These are phyloP conservation scores for Aegithalos caudatus DNA, from an alignment of 2,113 vertebrate genomes.

Conservation along the genomic window DNA sequence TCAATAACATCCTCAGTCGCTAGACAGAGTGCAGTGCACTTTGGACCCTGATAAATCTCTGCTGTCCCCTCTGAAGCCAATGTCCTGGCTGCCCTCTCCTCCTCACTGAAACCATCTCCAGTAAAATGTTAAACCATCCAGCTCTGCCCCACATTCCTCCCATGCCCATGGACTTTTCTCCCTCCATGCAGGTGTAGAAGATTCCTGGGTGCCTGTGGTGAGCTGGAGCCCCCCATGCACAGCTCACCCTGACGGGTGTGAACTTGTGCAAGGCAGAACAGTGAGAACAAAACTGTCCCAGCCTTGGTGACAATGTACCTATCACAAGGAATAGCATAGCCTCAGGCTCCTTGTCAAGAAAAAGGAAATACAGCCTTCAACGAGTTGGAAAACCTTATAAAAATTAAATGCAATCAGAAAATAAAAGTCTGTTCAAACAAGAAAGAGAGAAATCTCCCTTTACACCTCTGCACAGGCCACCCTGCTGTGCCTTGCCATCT, in stretches of 20 bases:
- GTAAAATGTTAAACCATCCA: neutral
- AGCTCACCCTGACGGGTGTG: fast-evolving
- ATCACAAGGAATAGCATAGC: neutral
- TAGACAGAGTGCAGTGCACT: neutral
- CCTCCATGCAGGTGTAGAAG: fast-evolving
- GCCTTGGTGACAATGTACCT: neutral
- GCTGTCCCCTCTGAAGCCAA: neutral
- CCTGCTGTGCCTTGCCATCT: neutral
- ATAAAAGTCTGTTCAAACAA: neutral
- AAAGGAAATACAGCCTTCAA: neutral
- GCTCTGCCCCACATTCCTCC: fast-evolving
- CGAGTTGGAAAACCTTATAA: neutral
- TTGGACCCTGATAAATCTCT: neutral
- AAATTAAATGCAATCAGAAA: slow-evolving; percentile 5
- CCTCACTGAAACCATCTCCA: neutral
- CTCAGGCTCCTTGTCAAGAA: neutral
- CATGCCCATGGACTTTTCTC: fast-evolving
- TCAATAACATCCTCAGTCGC: neutral
- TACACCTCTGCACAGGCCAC: neutral
- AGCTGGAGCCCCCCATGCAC: neutral
- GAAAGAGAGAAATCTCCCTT: neutral
- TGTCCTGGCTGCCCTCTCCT: neutral
- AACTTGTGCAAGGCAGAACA: neutral
- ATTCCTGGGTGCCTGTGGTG: neutral
- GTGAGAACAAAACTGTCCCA: neutral